Percentiles rank a stretch among this genome's conserved stretches.
phyloP scores from a whole-genome alignment of 2,888 invertebrate species.

The Andrena marginata region DNA sequence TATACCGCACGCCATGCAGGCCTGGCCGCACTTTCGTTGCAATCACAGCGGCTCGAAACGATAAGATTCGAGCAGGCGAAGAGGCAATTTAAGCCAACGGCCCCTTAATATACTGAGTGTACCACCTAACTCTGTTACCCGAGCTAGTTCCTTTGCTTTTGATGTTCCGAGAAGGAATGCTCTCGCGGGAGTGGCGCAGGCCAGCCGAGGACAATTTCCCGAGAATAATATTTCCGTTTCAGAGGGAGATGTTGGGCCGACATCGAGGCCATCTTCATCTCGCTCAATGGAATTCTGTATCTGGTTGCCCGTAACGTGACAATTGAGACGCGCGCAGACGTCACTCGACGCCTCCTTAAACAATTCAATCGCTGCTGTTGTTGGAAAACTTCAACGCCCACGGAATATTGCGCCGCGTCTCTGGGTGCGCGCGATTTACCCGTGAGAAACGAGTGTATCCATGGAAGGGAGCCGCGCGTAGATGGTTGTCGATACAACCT shows the following conservation, averaged over 20 bases:
- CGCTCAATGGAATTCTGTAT: background rate
- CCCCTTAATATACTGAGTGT: constrained; percentile 59
- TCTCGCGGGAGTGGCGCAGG: background rate
- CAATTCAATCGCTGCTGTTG: background rate
- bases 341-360: background rate
- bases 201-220: background rate
- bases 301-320: background rate
- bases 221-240: background rate
- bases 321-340: background rate
- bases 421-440: constrained; percentile 9
- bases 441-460: constrained; percentile 32
- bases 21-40: constrained; percentile 48
- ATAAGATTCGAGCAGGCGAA: constrained; percentile 67
- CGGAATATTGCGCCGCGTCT: background rate
- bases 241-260: background rate
- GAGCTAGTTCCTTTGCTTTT: constrained; percentile 36
- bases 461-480: background rate
- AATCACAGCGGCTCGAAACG: constrained; percentile 66
- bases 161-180: background rate
- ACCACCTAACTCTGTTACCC: constrained; percentile 49
- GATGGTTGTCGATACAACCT: constrained; percentile 29
- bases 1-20: constrained; percentile 32
- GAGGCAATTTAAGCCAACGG: constrained; percentile 68
- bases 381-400: background rate
- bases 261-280: background rate